These are phyloP conservation scores for Peromyscus attwateri DNA, from an alignment of 2,797 vertebrate species.

Conservation along the genomic window DNA sequence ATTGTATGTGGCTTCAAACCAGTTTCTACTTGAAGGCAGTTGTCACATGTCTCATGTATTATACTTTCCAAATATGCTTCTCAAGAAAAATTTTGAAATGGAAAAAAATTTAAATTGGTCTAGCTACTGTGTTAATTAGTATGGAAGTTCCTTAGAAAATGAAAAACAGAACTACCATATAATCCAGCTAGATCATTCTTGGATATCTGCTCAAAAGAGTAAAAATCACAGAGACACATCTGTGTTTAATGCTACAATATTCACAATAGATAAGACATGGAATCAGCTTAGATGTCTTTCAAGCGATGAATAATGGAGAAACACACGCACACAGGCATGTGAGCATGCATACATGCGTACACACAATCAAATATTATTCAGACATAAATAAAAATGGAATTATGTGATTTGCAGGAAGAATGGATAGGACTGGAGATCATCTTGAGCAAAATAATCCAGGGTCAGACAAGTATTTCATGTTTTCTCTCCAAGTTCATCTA, in stretches of 20 bases:
- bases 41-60: not conserved
- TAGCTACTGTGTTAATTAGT: not conserved
- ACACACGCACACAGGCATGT: not conserved
- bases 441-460: not conserved
- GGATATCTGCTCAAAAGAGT: not conserved
- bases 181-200: not conserved
- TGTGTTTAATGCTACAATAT: not conserved
- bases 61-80: not conserved
- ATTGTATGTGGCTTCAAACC: not conserved
- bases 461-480: not conserved
- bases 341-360: not conserved
- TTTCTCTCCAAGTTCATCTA: not conserved
- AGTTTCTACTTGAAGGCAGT: not conserved
- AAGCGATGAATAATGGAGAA: not conserved
- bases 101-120: not conserved
- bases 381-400: not conserved
- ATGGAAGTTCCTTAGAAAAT: not conserved
- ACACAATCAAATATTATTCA: not conserved
- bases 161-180: not conserved
- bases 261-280: not conserved
- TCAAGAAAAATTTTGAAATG: conserved; percentile 9
- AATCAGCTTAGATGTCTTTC: not conserved
- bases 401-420: not conserved
- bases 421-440: not conserved
- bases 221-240: not conserved